These are phyloP conservation scores for Platycnemis pennipes DNA, from an alignment of 2,888 invertebrate genomes.

Conservation along the genomic window DNA sequence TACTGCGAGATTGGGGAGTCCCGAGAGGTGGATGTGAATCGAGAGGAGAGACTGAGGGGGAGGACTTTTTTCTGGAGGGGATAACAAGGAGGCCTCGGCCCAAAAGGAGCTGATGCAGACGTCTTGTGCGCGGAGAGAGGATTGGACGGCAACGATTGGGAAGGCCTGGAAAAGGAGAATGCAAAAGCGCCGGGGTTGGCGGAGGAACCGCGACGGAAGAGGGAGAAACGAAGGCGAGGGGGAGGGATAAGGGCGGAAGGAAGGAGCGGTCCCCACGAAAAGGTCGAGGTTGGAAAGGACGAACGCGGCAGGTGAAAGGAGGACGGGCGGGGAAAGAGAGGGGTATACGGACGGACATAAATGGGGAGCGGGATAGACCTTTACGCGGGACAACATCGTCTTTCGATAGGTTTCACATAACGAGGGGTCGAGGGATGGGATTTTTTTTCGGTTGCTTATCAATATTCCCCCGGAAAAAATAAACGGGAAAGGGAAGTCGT, in stretches of 20 bases:
- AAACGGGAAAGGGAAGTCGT: constrained; percentile 46
- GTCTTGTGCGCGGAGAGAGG: not conserved
- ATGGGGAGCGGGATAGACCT: not conserved
- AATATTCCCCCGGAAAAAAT: constrained; percentile 39
- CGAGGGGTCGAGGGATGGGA: constrained; percentile 2
- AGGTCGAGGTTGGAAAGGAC: not conserved
- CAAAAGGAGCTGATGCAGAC: constrained; percentile 56
- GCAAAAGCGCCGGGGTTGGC: not conserved
- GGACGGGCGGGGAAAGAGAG: not conserved
- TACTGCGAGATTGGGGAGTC: not conserved
- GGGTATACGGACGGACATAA: not conserved
- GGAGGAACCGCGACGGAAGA: not conserved
- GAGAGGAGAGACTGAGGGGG: not conserved
- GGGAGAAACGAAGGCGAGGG: constrained; percentile 7
- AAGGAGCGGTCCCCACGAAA: not conserved
- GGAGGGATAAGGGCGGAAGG: not conserved
- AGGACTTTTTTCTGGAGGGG: not conserved
- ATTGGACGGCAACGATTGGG: not conserved
- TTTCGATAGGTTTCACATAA: constrained; percentile 28
- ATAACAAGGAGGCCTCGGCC: constrained; percentile 31
- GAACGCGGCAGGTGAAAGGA: not conserved
- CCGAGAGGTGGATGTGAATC: too few species aligned
- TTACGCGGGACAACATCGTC: constrained; percentile 3
- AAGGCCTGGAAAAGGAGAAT: not conserved
- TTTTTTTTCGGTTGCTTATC: constrained; percentile 56